Conservation (phyloP, 1,140 invertebrate species). For the Meloidogyne chitwoodi region DNA sequence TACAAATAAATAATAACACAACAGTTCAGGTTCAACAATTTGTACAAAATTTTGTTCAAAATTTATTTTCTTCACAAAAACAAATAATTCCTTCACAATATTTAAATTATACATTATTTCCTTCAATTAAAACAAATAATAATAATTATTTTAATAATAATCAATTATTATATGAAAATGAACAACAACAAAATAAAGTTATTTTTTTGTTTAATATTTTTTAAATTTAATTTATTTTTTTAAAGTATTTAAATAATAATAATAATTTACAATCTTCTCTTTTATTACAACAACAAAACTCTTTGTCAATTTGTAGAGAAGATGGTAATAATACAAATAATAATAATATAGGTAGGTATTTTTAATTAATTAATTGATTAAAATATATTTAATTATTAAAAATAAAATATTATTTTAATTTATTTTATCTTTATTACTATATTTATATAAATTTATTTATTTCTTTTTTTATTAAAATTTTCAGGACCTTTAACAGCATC, state of each 20-base stretch:
- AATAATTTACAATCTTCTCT: neutral
- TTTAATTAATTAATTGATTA: neutral
- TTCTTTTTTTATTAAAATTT: too few relatives aligned
- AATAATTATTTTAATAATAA: neutral
- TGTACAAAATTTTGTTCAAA: neutral
- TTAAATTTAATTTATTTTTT: too few relatives aligned
- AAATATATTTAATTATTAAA: too few relatives aligned
- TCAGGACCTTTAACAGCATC: neutral
- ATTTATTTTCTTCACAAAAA: neutral
- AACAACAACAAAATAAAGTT: neutral
- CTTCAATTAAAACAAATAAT: neutral
- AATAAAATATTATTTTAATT: too few relatives aligned
- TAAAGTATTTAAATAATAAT: neutral
- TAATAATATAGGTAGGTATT: neutral
- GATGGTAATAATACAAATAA: neutral
- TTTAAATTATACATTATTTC: neutral
- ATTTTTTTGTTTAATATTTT: too few relatives aligned
- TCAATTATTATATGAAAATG: neutral
- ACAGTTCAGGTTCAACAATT: neutral
- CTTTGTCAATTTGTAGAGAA: too few relatives aligned
- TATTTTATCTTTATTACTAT: too few relatives aligned
- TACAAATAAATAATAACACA: neutral
- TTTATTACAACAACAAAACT: neutral
- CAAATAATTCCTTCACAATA: too few relatives aligned
- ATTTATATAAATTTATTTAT: too few relatives aligned